Evolutionary conservation across 2,888 invertebrate species (phyloP).

Genomic region (Cantharis rustica): DNA sequence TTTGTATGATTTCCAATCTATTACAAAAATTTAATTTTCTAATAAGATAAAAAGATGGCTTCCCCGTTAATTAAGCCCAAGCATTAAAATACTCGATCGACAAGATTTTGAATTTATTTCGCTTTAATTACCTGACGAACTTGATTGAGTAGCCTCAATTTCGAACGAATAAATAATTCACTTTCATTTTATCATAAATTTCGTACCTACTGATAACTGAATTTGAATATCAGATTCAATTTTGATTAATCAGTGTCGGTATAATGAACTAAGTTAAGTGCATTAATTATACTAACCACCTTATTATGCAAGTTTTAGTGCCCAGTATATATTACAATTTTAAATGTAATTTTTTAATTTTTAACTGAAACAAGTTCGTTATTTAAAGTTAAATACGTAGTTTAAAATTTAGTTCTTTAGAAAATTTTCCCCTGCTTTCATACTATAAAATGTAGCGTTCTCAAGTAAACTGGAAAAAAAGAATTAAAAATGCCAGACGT

Average conservation of each 20-base stretch:
- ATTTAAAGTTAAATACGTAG: no score
- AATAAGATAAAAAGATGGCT: background rate
- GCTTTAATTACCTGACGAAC: background rate
- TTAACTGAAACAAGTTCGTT: no score
- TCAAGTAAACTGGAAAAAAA: no score
- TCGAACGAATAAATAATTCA: background rate
- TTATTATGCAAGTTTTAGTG: background rate
- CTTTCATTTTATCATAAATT: background rate
- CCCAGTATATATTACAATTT: background rate
- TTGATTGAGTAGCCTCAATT: background rate
- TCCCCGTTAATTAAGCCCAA: background rate
- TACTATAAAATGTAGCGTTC: no score
- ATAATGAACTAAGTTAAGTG: background rate
- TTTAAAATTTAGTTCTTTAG: no score
- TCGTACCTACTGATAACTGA: background rate
- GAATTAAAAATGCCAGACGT: no score
- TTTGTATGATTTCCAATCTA: background rate
- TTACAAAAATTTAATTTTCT: background rate
- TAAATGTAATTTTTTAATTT: no score
- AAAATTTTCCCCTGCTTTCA: no score
- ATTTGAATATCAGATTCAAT: background rate
- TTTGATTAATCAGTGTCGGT: background rate
- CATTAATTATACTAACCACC: background rate
- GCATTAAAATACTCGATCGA: background rate
- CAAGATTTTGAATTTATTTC: background rate